Conservation (phyloP, 2,888 invertebrate species). For the Lacanobia oleracea region DNA sequence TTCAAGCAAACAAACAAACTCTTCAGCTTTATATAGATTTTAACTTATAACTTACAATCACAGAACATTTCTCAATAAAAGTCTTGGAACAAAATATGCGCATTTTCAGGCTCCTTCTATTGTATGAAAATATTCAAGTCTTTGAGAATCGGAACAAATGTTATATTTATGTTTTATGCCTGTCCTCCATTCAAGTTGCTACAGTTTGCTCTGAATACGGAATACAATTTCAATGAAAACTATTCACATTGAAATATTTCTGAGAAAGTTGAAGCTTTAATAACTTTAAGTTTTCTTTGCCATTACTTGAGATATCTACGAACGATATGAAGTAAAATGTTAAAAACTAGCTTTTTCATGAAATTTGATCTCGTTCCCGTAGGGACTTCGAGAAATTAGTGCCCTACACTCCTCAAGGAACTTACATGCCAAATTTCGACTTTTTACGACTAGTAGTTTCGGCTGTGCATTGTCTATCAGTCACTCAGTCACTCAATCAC, state of each 20-base stretch:
- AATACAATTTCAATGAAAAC: constrained; percentile 42
- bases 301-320: not conserved
- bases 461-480: too few species aligned
- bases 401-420: too few species aligned
- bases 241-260: constrained; percentile 36
- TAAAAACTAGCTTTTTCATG: too few species aligned
- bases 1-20: too few species aligned
- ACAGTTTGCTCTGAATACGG: constrained; percentile 19
- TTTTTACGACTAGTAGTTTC: too few species aligned
- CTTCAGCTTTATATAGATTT: too few species aligned
- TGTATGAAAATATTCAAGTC: constrained; percentile 32
- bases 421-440: too few species aligned
- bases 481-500: too few species aligned
- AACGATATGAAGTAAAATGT: not conserved
- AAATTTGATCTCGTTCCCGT: too few species aligned
- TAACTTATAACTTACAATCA: not conserved
- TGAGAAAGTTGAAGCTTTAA: constrained; percentile 3
- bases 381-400: too few species aligned
- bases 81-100: constrained; percentile 17
- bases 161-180: constrained; percentile 42
- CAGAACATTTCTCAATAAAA: not conserved
- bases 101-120: constrained; percentile 37
- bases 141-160: constrained; percentile 36
- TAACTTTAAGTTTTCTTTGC: constrained; percentile 28
- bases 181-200: constrained; percentile 32